Conservation (phyloP, 2,888 invertebrate species). For the Tanaodytes sp. region DNA sequence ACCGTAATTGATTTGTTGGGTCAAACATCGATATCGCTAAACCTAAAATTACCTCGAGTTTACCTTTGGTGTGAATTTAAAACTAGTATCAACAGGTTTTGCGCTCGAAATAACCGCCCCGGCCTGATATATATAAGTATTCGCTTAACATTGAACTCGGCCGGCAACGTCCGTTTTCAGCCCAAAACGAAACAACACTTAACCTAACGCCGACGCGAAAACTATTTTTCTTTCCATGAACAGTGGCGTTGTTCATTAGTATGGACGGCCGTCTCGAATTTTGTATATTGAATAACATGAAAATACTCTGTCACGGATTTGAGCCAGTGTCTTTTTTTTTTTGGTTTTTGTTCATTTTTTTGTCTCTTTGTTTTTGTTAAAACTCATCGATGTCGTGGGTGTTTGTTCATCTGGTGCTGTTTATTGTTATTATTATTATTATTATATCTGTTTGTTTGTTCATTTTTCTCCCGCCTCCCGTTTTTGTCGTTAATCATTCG, state of each 20-base stretch:
- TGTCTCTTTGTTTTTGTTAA: no score
- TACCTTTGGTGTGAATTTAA: slow-evolving; percentile 48
- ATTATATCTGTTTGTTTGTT: no score
- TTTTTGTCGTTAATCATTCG: no score
- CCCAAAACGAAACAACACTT: slow-evolving; percentile 46
- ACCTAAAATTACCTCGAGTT: slow-evolving; percentile 44
- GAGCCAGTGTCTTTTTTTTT: slow-evolving; percentile 36
- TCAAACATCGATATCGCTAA: slow-evolving; percentile 41
- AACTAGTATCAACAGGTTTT: slow-evolving; percentile 46
- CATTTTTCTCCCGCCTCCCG: no score
- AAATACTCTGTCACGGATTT: slow-evolving; percentile 54
- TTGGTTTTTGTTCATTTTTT: no score
- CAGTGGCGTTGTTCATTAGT: slow-evolving; percentile 49
- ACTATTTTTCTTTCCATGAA: slow-evolving; percentile 53
- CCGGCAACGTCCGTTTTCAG: slow-evolving; percentile 15
- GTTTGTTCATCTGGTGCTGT: no score
- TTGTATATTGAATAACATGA: slow-evolving; percentile 52
- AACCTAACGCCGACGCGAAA: slow-evolving; percentile 52
- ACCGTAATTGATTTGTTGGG: slow-evolving; percentile 24
- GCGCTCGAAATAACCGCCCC: slow-evolving; percentile 11
- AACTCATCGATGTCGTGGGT: no score
- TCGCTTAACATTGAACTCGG: slow-evolving; percentile 31
- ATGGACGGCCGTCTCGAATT: slow-evolving; percentile 53
- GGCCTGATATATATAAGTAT: slow-evolving; percentile 17
- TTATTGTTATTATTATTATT: no score